Percentiles rank a stretch among this genome's conserved stretches.
Evolutionary conservation across 2,888 invertebrate species (phyloP).

Genomic region (Sarcophaga caerulescens): DNA sequence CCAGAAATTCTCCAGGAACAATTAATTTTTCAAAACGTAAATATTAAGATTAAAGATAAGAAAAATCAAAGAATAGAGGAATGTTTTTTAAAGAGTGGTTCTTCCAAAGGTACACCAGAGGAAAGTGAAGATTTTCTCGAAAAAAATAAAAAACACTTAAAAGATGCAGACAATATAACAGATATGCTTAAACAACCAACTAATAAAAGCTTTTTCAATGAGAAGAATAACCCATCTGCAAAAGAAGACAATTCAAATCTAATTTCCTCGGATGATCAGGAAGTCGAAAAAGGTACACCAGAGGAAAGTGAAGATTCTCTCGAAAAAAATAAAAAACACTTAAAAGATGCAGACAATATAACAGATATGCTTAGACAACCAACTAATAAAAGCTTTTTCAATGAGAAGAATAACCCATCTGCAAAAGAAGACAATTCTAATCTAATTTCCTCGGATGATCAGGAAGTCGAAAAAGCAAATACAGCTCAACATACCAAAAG

Average conservation of each 20-base stretch:
- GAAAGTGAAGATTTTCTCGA: background rate
- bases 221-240: background rate
- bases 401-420: background rate
- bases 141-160: background rate
- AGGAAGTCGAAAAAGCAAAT: background rate
- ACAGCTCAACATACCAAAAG: background rate
- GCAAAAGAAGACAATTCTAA: background rate
- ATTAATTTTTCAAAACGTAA: background rate
- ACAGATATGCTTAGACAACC: background rate
- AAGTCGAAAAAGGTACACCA: no score
- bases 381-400: background rate
- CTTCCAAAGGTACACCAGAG: background rate
- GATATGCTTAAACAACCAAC: background rate
- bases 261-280: background rate
- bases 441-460: background rate
- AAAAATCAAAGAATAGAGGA: background rate
- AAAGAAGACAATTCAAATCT: background rate
- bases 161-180: background rate
- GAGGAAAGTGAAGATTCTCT: background rate
- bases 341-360: background rate
- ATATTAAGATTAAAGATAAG: background rate
- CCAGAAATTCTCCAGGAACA: conserved; percentile 2
- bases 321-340: background rate
- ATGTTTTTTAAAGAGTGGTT: background rate
- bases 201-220: background rate